phyloP scores from a whole-genome alignment of 2,888 invertebrate genomes.

The Conops quadrifasciatus region DNA sequence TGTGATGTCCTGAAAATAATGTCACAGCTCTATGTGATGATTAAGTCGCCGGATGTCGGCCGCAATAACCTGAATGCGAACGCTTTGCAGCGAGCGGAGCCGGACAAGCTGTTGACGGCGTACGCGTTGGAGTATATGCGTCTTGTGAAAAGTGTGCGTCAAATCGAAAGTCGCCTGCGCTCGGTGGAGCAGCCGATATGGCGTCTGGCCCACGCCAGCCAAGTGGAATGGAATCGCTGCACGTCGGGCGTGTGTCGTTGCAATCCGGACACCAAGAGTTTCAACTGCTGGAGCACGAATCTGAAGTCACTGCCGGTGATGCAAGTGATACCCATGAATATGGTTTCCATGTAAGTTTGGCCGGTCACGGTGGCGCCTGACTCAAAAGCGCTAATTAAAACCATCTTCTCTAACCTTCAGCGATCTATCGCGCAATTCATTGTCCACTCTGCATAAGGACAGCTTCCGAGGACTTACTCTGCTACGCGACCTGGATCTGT shows the following conservation, averaged over 20 bases:
- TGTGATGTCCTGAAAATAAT: conserved; percentile 66
- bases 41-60: conserved; percentile 33
- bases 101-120: not conserved
- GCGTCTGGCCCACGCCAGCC: conserved; percentile 67
- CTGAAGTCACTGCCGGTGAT: conserved; percentile 69
- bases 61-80: not conserved
- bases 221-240: conserved; percentile 70
- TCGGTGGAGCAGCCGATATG: conserved; percentile 75
- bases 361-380: not conserved
- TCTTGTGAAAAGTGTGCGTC: conserved; percentile 60
- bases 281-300: conserved; percentile 73
- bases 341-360: conserved; percentile 68
- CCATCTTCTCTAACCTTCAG: conserved; percentile 68
- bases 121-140: conserved; percentile 37
- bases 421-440: conserved; percentile 74
- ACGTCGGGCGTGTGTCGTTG: conserved; percentile 73
- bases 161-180: conserved; percentile 70
- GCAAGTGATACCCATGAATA: conserved; percentile 72
- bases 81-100: not conserved
- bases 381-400: no score
- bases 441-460: conserved; percentile 72
- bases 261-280: conserved; percentile 71
- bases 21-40: conserved; percentile 56
- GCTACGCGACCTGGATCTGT: conserved; percentile 72
- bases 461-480: conserved; percentile 70